Base-by-base conservation (phyloP, 1,140 invertebrate genomes). In the Anoplophora glabripennis region DNA sequence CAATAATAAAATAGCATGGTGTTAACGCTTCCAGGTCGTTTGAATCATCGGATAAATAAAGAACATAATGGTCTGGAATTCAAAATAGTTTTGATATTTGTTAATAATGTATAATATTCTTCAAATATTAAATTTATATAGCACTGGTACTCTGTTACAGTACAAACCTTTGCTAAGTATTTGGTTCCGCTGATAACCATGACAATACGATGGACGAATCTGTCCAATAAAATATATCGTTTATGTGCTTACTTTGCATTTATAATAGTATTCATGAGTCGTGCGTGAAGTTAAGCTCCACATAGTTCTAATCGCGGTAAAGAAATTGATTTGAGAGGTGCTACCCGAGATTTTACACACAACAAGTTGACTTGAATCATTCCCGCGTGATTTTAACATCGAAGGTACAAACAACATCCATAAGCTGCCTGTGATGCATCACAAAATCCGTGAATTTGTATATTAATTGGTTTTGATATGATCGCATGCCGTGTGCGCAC, bases 1-100 rank as follows among this genome's bases (percentile, higher is more conserved):
- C 63, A 12, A 63, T 66, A 18, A 75, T 44, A 55, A 76, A 75
- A 60, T 76, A 74, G 1, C 65, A 59, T 3, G 75, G 73, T 4
- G 66, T 74, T 7, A 75, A 17, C 0, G 64, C 51, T 12, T 49
- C 9, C 14, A 64, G 58, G 52, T 76, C 69, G 33, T 64, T 63
- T 8, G 68, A 65, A 61, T 68, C 58, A 41, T 53, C 41, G 28
- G 60, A 55, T 46, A n/a, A n/a, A n/a, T n/a, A 70, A 15, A 15
- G 63, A 57, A 38, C 15, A 38, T 18, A 65, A 8, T 11, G 63
- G 49, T 36, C 12, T n/a, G n/a, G 61, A 70, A 60, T 77, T 75
- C 8, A 77, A 49, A n/a, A 64, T 49, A 8, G 64, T 68, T 49
- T 74, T 71, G 1, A 70, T 59, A 46, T 70, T 61, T 40, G 58